Conservation (phyloP, 2,797 vertebrate species). For the Schizopygopsis malacanthus region DNA sequence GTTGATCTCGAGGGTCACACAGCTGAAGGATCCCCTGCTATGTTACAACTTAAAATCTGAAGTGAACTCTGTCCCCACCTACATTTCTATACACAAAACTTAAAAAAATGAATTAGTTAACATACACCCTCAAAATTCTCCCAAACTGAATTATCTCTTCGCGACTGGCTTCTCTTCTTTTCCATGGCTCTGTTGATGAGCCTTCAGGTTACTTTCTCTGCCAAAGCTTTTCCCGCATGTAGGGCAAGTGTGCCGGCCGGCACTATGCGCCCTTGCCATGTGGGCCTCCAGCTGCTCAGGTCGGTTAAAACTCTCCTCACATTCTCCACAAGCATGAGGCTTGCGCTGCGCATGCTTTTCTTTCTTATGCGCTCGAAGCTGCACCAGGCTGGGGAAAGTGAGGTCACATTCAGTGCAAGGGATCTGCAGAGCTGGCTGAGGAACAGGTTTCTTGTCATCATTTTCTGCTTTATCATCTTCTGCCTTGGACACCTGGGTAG, state of each 20-base stretch:
- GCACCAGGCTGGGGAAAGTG: constrained; percentile 69
- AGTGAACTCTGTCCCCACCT: constrained; percentile 28
- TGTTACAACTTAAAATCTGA: constrained; percentile 39
- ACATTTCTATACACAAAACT: constrained; percentile 27
- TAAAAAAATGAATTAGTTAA: constrained; percentile 24
- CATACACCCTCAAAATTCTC: constrained; percentile 9
- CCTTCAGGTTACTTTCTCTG: constrained; percentile 81
- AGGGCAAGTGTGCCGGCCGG: constrained; percentile 77
- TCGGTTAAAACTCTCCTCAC: constrained; percentile 82
- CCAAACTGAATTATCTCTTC: constrained; percentile 78
- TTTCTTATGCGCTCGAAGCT: constrained; percentile 79
- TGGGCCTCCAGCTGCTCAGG: constrained; percentile 81
- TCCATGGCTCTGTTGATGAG: constrained; percentile 77
- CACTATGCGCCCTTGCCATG: constrained; percentile 74
- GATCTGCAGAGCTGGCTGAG: constrained; percentile 67
- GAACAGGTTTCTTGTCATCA: constrained; percentile 71
- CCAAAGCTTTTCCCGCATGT: constrained; percentile 83
- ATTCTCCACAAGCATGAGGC: constrained; percentile 79
- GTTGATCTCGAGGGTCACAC: constrained; percentile 13
- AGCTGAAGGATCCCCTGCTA: constrained; percentile 12
- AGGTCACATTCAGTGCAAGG: constrained; percentile 79
- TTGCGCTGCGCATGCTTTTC: constrained; percentile 79
- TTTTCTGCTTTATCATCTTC: constrained; percentile 68
- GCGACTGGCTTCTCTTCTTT: constrained; percentile 69
- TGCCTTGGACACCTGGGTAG: constrained; percentile 50